Conservation (phyloP, 2,113 vertebrate species). For the Brachirus orientalis region DNA sequence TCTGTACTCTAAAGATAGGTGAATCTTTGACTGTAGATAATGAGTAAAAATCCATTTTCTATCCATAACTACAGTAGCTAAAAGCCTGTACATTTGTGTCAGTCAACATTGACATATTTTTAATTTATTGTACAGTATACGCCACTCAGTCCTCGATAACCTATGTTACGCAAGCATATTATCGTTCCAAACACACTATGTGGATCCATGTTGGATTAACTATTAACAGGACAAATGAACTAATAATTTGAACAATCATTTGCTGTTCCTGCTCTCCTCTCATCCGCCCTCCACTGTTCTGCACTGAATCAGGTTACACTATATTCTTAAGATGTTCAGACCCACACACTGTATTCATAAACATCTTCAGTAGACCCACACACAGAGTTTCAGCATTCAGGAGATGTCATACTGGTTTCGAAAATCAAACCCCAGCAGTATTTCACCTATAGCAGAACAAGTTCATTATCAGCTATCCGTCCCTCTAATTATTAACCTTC, state of each 20-base stretch:
- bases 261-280: neutral
- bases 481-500: neutral
- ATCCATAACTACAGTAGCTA: no score
- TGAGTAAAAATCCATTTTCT: no score
- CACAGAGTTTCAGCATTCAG: no score
- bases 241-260: neutral
- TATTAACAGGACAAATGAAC: neutral
- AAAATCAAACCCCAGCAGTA: conserved; percentile 17
- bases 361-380: no score
- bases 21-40: no score
- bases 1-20: no score
- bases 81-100: no score
- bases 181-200: neutral
- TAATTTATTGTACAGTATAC: no score
- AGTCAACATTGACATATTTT: no score
- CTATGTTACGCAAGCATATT: neutral
- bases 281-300: neutral
- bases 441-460: neutral
- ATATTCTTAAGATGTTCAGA: conserved; percentile 9
- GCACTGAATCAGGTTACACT: conserved; percentile 3
- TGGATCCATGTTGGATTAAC: neutral
- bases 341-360: neutral
- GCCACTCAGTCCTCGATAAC: no score
- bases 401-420: no score
- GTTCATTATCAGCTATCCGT: neutral